phyloP scores from a whole-genome alignment of 2,888 invertebrate genomes.

The Exephanes ischioxanthus region DNA sequence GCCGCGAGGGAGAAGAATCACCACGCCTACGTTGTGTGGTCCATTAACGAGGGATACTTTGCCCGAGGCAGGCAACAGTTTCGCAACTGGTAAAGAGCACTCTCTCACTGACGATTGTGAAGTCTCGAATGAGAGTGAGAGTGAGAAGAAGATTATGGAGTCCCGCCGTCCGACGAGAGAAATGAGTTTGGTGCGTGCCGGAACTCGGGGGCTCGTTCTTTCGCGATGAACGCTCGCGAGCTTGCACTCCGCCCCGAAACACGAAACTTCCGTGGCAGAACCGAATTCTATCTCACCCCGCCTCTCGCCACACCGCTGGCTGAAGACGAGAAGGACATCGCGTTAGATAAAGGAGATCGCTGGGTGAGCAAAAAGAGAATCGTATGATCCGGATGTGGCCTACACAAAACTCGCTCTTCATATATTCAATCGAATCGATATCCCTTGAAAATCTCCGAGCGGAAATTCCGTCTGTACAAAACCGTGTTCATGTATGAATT shows the following conservation, averaged over 20 bases:
- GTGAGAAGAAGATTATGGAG: slow-evolving; percentile 17
- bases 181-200: slow-evolving; percentile 55
- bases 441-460: background rate
- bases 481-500: slow-evolving; percentile 28
- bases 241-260: slow-evolving; percentile 74
- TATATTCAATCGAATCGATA: slow-evolving; percentile 22
- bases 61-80: slow-evolving; percentile 40
- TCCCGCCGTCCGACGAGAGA: slow-evolving; percentile 42
- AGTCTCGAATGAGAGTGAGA: background rate
- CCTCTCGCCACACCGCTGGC: slow-evolving; percentile 53
- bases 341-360: slow-evolving; percentile 43
- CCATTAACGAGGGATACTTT: slow-evolving; percentile 52
- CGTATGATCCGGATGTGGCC: slow-evolving; percentile 57
- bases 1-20: background rate
- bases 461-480: background rate
- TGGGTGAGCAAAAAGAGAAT: slow-evolving; percentile 35
- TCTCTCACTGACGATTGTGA: slow-evolving; percentile 2
- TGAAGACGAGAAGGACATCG: slow-evolving; percentile 14
- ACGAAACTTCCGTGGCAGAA: slow-evolving; percentile 79
- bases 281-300: slow-evolving; percentile 71
- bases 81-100: slow-evolving; percentile 14
- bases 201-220: slow-evolving; percentile 62
- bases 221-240: slow-evolving; percentile 52
- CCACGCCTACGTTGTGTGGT: slow-evolving; percentile 57
- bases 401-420: background rate